phyloP scores from a whole-genome alignment of 2,113 vertebrate species.

The Ptilonorhynchus violaceus region DNA sequence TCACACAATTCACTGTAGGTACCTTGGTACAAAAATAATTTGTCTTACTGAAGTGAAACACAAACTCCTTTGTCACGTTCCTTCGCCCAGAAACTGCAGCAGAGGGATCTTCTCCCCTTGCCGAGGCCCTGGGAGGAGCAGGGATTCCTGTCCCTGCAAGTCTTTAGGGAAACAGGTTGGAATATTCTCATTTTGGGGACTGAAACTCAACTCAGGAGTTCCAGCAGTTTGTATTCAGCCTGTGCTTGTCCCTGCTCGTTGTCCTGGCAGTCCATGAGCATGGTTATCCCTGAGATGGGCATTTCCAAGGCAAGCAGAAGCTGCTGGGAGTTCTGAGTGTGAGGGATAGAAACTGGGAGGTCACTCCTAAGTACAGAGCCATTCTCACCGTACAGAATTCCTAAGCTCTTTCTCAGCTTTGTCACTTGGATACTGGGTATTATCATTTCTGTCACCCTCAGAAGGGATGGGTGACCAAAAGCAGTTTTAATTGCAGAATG shows the following conservation, averaged over 20 bases:
- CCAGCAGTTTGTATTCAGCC: background rate
- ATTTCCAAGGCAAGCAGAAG: background rate
- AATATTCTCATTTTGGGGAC: background rate
- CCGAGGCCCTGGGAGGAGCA: background rate
- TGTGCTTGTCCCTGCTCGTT: background rate
- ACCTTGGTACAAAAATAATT: background rate
- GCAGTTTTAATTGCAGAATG: background rate
- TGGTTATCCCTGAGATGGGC: accelerated
- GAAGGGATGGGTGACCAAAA: background rate
- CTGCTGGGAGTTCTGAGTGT: background rate
- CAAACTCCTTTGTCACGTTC: background rate
- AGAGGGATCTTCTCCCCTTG: background rate
- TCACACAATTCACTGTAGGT: background rate
- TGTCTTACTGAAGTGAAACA: background rate
- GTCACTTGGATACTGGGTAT: background rate
- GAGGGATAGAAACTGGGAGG: background rate
- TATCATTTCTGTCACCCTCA: background rate
- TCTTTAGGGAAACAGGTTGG: background rate
- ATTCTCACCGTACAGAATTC: background rate
- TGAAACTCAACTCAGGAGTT: background rate
- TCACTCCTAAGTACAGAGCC: background rate
- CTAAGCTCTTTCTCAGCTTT: background rate
- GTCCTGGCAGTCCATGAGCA: background rate
- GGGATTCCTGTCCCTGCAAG: background rate
- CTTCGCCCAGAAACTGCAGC: background rate